These are phyloP conservation scores for Leucania comma DNA, from an alignment of 2,888 invertebrate species.

Conservation along the genomic window DNA sequence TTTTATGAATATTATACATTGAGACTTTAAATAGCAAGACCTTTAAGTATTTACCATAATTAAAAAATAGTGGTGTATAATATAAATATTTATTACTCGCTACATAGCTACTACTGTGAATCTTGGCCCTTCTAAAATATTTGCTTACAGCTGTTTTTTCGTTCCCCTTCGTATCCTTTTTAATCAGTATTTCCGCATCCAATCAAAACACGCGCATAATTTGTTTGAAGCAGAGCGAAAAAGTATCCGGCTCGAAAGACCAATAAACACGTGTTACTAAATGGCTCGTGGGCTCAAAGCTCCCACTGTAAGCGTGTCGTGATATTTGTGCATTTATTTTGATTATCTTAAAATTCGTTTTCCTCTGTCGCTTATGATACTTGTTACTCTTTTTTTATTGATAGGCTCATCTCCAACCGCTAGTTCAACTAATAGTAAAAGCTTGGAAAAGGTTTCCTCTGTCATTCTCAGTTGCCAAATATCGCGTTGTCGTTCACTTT, in stretches of 20 bases:
- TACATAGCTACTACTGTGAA: background rate
- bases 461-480: background rate
- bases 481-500: too few species aligned
- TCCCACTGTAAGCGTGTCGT: background rate
- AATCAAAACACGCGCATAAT: background rate
- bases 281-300: background rate
- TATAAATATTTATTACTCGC: background rate
- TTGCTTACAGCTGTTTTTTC: background rate
- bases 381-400: too few species aligned
- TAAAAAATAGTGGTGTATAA: too few species aligned
- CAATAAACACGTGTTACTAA: conserved; percentile 17
- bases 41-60: too few species aligned
- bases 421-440: too few species aligned
- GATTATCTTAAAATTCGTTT: too few species aligned
- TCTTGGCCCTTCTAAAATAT: background rate
- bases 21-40: too few species aligned
- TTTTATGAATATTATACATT: too few species aligned
- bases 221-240: conserved; percentile 1
- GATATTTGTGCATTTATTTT: background rate
- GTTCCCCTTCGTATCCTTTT: background rate
- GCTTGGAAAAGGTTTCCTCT: too few species aligned
- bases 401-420: too few species aligned
- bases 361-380: too few species aligned
- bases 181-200: conserved; percentile 3
- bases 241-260: conserved; percentile 23